Base-by-base conservation (phyloP, 2,797 vertebrate species). In the Sitta carolinensis region DNA sequence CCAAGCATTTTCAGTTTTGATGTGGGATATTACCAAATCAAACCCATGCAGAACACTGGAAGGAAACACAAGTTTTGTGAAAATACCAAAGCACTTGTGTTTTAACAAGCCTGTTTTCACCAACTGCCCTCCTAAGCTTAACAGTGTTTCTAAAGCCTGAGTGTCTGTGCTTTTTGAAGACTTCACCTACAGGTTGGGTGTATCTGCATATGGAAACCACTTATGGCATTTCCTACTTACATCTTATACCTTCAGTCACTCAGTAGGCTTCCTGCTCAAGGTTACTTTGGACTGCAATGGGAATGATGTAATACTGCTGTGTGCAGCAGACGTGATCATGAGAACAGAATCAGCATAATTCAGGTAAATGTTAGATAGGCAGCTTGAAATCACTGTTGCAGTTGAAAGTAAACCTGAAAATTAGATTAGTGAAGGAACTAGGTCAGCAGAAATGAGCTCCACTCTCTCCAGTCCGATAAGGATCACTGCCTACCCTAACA, bases 401-500 rank as follows among this genome's bases (percentile, higher is more conserved):
- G 75, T 76, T 91, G 36, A 86, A 92, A 95, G 89, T 69, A 94
- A 97, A 90, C 76, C 59, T 83, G 62, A 91, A 91, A 95, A 96
- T 89, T 40, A 93, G 70, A 84, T 92, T 95, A 95, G 67, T 58
- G 74, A 96, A 95, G 76, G n/a, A 92, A 93, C 26, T n/a, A 79
- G 38, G 63, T 95, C 91, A 88, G 89, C 27, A 25, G 88, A 74
- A 96, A 96, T 74, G 27, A 94, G 94, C 42, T 91, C 89, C 40
- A 66, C 52, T 26, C 61, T 85, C 32, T 27, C 42, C 27, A 89
- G 34, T 29, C 45, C 1, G 18, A 81, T 67, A 94, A 82, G 55
- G 70, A 90, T 85, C 61, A 67, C 48, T 83, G 42, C 7, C 45
- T 86, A 62, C 54, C 75, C 59, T 69, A 79, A 89, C 50, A 76